Base-by-base conservation (phyloP, 2,113 vertebrate species). In the Uria aalge region DNA sequence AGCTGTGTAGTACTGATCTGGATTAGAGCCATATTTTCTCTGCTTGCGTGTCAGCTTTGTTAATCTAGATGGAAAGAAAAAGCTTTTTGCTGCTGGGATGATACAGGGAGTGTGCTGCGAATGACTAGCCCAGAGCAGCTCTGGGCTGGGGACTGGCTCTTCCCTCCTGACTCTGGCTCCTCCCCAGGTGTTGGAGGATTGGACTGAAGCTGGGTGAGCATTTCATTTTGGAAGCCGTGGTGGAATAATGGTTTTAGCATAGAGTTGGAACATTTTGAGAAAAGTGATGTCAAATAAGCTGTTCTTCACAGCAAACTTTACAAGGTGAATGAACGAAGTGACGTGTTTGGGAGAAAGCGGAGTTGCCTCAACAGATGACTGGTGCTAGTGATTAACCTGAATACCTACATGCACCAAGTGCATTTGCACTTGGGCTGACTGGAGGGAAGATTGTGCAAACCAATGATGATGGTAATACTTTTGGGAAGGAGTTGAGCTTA, bases 91-190 rank as follows among this genome's bases (percentile, higher is more conserved):
- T 80, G 29, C 38, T 62, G 77, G 48, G 64, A 29, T 34, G 38
- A 55, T 59, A 27, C 1, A 15, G n/a, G 23, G 36, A 2, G 2
- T 12, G 38, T 53, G 12, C 56, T 69, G 56, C 1, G 2, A 66
- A 34, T n/a, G 15, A 57, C 41, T 32, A 34, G 53, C n/a, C 88
- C 43, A 43, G 76, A 93, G n/a, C 11, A 16, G 36, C 56, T 72
- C 59, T 38, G 45, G 30, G 36, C 14, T 53, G 29, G 34, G 15
- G 34, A 7, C 40, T 66, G 82, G 19, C 55, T 85, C 20, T 87
- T 88, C 57, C 3, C 8, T 79, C 55, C 72, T 45, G 27, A 30
- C 38, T 63, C 38, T 53, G 68, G 23, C 45, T 90, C 23, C 23
- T 92, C 20, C 23, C 8, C 27, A n/a, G 26, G 8, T 55, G 27